Percentiles rank a stretch among this genome's conserved stretches.
phyloP scores from a whole-genome alignment of 23 tunicate species.

The Trididemnum nubilum region DNA sequence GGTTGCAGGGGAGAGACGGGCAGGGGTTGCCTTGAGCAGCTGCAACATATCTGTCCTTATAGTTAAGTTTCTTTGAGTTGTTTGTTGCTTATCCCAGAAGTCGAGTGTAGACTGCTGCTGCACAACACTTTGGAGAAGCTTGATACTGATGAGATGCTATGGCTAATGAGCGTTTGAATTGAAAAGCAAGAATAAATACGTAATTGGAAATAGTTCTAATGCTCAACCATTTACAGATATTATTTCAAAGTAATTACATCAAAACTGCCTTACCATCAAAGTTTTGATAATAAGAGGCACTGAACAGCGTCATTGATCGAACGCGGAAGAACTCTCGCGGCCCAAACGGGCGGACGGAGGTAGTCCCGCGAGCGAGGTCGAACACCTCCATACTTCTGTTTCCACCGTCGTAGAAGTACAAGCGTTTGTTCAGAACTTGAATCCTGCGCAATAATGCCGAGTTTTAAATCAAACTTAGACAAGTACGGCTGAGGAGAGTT shows the following conservation, averaged over 20 bases:
- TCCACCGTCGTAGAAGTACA: slow-evolving; percentile 45
- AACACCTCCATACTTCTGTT: slow-evolving; percentile 49
- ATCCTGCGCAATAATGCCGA: slow-evolving; percentile 33
- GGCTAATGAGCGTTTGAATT: no score
- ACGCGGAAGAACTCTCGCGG: slow-evolving; percentile 65
- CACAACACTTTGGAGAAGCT: no score
- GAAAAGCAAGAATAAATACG: no score
- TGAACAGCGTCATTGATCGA: slow-evolving; percentile 33
- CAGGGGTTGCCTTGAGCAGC: slow-evolving; percentile 21
- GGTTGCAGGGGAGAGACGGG: not conserved
- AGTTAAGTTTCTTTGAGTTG: no score
- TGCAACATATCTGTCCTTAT: no score
- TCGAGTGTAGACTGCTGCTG: no score
- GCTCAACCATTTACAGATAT: no score
- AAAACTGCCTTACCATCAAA: slow-evolving; percentile 36
- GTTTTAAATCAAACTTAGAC: no score
- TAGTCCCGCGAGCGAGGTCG: slow-evolving; percentile 39
- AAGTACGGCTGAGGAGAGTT: no score
- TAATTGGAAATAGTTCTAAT: no score
- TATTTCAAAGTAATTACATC: not conserved
- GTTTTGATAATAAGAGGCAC: slow-evolving; percentile 32
- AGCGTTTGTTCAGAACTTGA: slow-evolving; percentile 16
- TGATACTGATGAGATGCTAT: no score
- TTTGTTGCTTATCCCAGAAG: no score
- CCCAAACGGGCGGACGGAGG: slow-evolving; percentile 46